Evolutionary conservation across 2,113 vertebrate species (phyloP).

Genomic region (Eulacestoma nigropectus): DNA sequence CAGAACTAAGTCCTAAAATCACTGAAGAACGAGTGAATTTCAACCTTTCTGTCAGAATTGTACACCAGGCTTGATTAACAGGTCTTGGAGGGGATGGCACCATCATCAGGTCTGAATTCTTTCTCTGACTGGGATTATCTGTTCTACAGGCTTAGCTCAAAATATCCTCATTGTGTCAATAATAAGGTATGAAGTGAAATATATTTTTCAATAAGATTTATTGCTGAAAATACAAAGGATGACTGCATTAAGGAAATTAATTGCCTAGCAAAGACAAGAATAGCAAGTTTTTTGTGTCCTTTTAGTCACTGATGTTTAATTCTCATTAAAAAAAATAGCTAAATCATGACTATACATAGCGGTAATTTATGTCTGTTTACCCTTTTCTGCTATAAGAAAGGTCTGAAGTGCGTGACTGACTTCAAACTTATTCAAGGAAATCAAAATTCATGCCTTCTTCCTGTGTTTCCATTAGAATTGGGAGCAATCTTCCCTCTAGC

Average conservation of each 20-base stretch:
- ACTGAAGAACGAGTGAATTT: slow-evolving; percentile 38
- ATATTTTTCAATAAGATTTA: background rate
- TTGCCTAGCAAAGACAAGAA: background rate
- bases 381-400: background rate
- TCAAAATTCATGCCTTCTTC: background rate
- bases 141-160: slow-evolving; percentile 53
- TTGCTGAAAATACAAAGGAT: background rate
- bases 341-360: background rate
- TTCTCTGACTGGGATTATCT: slow-evolving; percentile 62
- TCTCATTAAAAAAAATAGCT: background rate
- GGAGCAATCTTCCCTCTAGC: background rate
- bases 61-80: slow-evolving; percentile 6
- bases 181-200: slow-evolving; percentile 31
- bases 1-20: background rate
- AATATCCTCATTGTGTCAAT: slow-evolving; percentile 63
- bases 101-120: slow-evolving; percentile 33
- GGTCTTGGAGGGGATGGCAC: slow-evolving; percentile 4
- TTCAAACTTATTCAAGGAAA: background rate
- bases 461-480: background rate
- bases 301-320: background rate
- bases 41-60: slow-evolving; percentile 26
- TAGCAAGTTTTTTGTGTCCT: background rate
- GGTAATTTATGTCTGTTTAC: background rate
- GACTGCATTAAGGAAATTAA: background rate
- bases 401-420: background rate